These are phyloP conservation scores for Moxostoma hubbsi DNA, from an alignment of 2,797 vertebrate genomes.

Conservation along the genomic window DNA sequence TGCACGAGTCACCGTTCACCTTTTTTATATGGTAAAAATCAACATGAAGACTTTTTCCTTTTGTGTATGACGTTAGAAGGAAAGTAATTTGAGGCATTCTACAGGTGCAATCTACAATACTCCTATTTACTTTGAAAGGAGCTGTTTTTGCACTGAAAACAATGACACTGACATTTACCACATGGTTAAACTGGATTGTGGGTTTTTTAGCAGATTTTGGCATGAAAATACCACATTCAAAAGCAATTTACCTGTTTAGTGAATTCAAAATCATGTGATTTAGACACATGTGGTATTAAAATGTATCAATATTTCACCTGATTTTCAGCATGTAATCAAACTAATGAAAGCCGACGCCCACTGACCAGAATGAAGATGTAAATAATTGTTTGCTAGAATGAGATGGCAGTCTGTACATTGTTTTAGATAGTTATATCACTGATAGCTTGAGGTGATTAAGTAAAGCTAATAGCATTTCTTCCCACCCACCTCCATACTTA, in stretches of 20 bases:
- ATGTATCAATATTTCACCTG: not conserved
- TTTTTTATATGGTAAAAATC: no score
- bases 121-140: no score
- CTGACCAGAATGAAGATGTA: conserved; percentile 26
- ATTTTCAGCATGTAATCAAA: conserved; percentile 28
- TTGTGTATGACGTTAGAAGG: no score
- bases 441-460: conserved; percentile 36
- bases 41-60: no score
- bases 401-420: conserved; percentile 13
- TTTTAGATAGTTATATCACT: conserved; percentile 14
- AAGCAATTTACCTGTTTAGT: not conserved
- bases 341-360: conserved; percentile 13
- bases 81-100: no score
- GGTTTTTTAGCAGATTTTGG: no score
- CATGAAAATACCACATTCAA: not conserved
- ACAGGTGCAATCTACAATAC: no score
- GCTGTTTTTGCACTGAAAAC: no score
- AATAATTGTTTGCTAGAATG: conserved; percentile 5
- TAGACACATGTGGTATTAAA: not conserved
- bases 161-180: no score
- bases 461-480: conserved; percentile 23
- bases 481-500: conserved; percentile 8
- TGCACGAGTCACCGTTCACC: no score
- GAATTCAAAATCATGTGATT: not conserved
- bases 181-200: no score